Base-by-base conservation (phyloP, 2,888 invertebrate genomes). In the Pandemis heparana region DNA sequence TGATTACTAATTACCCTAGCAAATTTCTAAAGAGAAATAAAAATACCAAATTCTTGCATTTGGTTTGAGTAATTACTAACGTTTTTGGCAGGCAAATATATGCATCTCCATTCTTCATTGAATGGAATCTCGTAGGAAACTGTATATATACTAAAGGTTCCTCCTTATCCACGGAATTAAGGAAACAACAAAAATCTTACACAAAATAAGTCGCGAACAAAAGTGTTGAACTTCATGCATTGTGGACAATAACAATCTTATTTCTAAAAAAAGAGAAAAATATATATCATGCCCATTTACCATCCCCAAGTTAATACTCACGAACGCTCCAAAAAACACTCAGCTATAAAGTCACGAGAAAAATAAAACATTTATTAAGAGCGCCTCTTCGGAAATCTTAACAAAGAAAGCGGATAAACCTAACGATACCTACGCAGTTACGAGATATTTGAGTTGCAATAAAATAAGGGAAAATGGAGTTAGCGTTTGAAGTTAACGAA, bases 321-420 rank as follows among this genome's bases (percentile, higher is more conserved):
- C 56, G 67, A 68, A 48, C 63, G 62, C 46, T 67, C 62, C 12
- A 73, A 73, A 68, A 41, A 64, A 73, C 64, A 48, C 68, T 23
- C n/a, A 3, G 56, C 46, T 59, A 68, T 63, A 73, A 73, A 68
- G 63, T 48, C 56, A 63, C 10, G 16, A 39, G 46, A 68, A 73
- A 65, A 65, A 74, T 74, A 74, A 70, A 73, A 59, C 38, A 69
- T 56, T 73, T 68, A 62, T 46, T 68, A 64, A 70, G 65, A 65
- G 46, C 23, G 69, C 41, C 23, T 43, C 69, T 65, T 65, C 69
- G 63, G 68, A 56, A 71, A 63, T 16, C 63, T 69, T 64, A 73
- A 73, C 68, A 69, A 69, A 69, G 68, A 69, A 68, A 63, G 48
- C 59, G 68, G 73, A 64, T 73, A 68, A 68, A 64, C 62, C 56